Base-by-base conservation (phyloP, 2,113 vertebrate species). In the Percopsis transmontana region DNA sequence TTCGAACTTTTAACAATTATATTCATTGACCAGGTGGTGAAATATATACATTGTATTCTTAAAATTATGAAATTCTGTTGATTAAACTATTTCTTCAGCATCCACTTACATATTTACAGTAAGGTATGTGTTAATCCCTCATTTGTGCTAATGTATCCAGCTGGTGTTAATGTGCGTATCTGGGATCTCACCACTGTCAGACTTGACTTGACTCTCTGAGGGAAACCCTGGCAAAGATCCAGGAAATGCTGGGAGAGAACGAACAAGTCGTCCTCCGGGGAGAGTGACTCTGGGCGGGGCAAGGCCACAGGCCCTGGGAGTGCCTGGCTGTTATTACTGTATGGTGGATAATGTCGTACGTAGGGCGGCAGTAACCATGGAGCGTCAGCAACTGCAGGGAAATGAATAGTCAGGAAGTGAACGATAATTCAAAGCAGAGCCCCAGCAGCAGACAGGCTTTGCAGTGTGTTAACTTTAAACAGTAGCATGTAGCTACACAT, bases 391-490 rank as follows among this genome's bases (percentile, higher is more conserved):
- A 60, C 64, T 40, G 39, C 62, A 76, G 69, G 83, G 68, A 84
- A 74, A 60, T 62, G 62, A 70, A 65, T 51, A 66, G 76, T 68
- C 84, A 90, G 87, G 87, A 90, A 89, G 83, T 80, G 74, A 65
- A 81, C 61, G 77, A 80, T 90, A 90, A 90, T 89, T 89, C 72
- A 90, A 88, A 90, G 74, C 89, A 91, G 86, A 77, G 42, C 61
- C 66, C 38, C 18, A 69, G 74, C 77, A 81, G 73, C 80, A 66
- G 71, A 60, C 57, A 42, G 68, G 48, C 76, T 63, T 82, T 82
- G 44, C 66, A 57, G 80, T 54, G 62, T 70, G 65, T 80, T 72
- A 55, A 76, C 68, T 81, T 72, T 72, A 11, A 10, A 14, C 27
- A n/a, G n/a, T n/a, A n/a, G n/a, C n/a, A n/a, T n/a, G n/a, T n/a